These are phyloP conservation scores for Drosophila malerkotliana DNA, from an alignment of 1,140 invertebrate species.

Conservation along the genomic window DNA sequence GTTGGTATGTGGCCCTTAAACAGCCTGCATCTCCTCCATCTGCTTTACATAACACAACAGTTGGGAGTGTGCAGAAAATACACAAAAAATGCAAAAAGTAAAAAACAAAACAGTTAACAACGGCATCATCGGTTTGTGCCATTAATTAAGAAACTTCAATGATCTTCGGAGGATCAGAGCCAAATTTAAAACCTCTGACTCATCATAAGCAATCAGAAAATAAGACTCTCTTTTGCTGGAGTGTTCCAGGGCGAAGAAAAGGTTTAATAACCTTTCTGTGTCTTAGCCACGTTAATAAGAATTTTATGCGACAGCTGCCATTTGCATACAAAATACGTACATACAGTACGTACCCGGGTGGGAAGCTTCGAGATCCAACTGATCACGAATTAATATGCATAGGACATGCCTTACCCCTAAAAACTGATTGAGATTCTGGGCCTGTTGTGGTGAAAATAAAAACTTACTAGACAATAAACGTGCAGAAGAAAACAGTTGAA, in stretches of 20 bases:
- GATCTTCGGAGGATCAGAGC: constrained; percentile 38
- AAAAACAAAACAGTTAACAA: constrained; percentile 42
- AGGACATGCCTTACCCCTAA: constrained; percentile 14
- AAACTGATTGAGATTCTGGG: constrained; percentile 57
- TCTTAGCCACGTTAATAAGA: constrained; percentile 78
- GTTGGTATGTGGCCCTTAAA: constrained; percentile 42
- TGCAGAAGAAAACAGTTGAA: constrained; percentile 17
- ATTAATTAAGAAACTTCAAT: constrained; percentile 64
- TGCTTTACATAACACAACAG: constrained; percentile 61
- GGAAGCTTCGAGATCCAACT: constrained; percentile 29
- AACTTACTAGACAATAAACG: constrained; percentile 59
- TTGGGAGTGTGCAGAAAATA: constrained; percentile 53
- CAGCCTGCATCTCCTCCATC: constrained; percentile 48
- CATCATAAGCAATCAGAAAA: constrained; percentile 34
- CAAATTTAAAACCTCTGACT: constrained; percentile 41
- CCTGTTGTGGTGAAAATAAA: constrained; percentile 72
- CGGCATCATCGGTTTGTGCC: constrained; percentile 61
- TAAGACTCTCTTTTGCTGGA: constrained; percentile 41
- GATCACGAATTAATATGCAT: constrained; percentile 54
- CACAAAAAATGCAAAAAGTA: constrained; percentile 21
- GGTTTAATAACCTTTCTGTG: constrained; percentile 75
- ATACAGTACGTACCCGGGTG: constrained; percentile 8
- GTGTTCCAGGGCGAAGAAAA: constrained; percentile 41
- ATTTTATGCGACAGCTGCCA: constrained; percentile 63
- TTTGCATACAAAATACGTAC: constrained; percentile 30